Percentiles rank a stretch among this genome's conserved stretches.
These are phyloP conservation scores for Galago senegalensis DNA, from an alignment of 2,797 vertebrate genomes.

Conservation along the genomic window DNA sequence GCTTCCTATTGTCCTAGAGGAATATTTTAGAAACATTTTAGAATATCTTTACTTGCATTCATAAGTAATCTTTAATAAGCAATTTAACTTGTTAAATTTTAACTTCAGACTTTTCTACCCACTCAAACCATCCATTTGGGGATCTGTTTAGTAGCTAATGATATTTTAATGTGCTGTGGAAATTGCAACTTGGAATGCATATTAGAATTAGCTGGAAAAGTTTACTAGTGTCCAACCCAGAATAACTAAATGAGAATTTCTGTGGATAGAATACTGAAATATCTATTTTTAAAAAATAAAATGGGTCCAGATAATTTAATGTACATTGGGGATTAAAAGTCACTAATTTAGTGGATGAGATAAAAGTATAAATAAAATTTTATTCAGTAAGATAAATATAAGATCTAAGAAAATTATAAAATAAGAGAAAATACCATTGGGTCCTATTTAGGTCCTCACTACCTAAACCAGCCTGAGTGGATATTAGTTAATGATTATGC, in stretches of 20 bases:
- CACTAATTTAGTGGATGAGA: neutral
- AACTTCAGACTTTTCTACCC: neutral
- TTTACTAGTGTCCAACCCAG: neutral
- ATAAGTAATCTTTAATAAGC: neutral
- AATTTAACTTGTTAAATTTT: conserved; percentile 11
- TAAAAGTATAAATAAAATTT: neutral
- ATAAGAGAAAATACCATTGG: neutral
- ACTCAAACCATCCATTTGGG: neutral
- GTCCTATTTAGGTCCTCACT: neutral
- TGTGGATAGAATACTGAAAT: neutral
- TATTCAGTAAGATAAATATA: neutral
- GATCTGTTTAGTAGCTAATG: neutral
- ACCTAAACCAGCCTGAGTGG: neutral
- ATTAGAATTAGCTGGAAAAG: neutral
- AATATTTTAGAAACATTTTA: conserved; percentile 1
- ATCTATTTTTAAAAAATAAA: neutral
- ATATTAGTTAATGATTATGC: neutral
- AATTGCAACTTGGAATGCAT: neutral
- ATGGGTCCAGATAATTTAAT: neutral
- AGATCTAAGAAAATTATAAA: neutral
- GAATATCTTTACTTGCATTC: conserved; percentile 18
- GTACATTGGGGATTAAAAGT: neutral
- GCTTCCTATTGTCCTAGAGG: neutral
- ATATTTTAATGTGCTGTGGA: conserved; percentile 15
- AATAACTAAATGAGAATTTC: neutral